Evolutionary conservation across 2,888 invertebrate genomes (phyloP), one percentile per base, ranked within the genome.

Genomic region (Cephalotes varians): DNA sequence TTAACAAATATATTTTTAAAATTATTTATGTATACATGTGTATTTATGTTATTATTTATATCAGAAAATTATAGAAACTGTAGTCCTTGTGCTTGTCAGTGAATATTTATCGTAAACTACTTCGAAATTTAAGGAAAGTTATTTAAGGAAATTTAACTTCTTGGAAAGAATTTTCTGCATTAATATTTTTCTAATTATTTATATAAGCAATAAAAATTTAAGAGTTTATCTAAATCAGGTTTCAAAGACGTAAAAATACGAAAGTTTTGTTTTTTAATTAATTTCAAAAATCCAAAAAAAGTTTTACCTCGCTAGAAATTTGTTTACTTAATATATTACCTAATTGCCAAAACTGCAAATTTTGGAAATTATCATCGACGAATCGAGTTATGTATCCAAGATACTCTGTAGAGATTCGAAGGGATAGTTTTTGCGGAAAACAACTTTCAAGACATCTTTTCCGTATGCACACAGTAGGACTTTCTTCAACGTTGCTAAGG

Each of bases 401-500:
- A 18, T 18, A 25, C 0, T 34, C 15, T 12, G n/a, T 7, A 65
- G 10, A 6, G 7, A 37, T 25, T 74, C n/a, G 12, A 49, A 49
- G 34, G n/a, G 34, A 64, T 34, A 47, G 44, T 34, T 40, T 51
- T 37, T 1, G n/a, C 25, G n/a, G 15, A 76, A 71, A 79, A 34
- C 25, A 44, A 72, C 40, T 25, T 44, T 77, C 6, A 10, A 18
- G 72, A 44, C 4, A 25, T 71, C 31, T 71, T 69, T 71, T 56
- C 18, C 31, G 40, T 21, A 18, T 12, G 56, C 34, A 31, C 56
- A 44, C 54, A 69, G 44, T 21, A 40, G 40, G 77, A 28, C 21
- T 12, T 67, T 28, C 71, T 69, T 10, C 72, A 4, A 56, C 18
- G 44, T 69, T 44, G 56, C 44, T 44, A 56, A 77, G 25, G 56